Evolutionary conservation across 2,888 invertebrate genomes (phyloP).

Genomic region (Amphipyra berbera): DNA sequence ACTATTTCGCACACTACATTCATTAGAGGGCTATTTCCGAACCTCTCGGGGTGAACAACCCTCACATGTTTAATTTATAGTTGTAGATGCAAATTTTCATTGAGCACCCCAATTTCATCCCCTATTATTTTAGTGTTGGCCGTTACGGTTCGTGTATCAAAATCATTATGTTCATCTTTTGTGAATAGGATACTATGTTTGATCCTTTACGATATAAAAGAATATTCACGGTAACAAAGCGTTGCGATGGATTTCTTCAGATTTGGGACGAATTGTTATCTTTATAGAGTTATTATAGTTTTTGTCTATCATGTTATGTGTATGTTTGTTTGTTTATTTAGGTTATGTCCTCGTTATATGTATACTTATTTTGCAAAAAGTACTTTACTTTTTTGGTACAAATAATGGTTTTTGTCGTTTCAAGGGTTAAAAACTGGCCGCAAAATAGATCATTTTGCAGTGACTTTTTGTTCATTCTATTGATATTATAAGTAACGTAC

Average conservation of each 20-base stretch:
- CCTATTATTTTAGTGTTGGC: slow-evolving; percentile 56
- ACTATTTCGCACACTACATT: slow-evolving; percentile 72
- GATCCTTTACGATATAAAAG: slow-evolving; percentile 47
- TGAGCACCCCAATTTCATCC: slow-evolving; percentile 57
- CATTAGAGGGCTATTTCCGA: slow-evolving; percentile 73
- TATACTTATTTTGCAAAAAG: slow-evolving; percentile 6
- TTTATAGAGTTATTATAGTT: slow-evolving; percentile 18
- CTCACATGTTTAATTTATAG: slow-evolving; percentile 80
- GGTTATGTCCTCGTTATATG: slow-evolving; percentile 3
- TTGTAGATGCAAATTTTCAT: slow-evolving; percentile 76
- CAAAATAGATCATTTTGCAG: neutral
- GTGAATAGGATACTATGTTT: slow-evolving; percentile 46
- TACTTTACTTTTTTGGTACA: neutral
- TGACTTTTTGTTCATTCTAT: no score
- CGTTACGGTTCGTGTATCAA: slow-evolving; percentile 45
- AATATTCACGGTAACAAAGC: slow-evolving; percentile 47
- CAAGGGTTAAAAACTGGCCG: neutral
- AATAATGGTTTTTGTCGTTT: neutral
- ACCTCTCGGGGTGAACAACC: slow-evolving; percentile 72
- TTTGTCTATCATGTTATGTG: slow-evolving; percentile 18
- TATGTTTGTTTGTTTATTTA: slow-evolving; percentile 43
- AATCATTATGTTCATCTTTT: slow-evolving; percentile 49
- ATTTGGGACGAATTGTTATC: slow-evolving; percentile 48
- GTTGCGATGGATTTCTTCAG: slow-evolving; percentile 30
- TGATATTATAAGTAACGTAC: no score